phyloP scores from a whole-genome alignment of 2,113 vertebrate species.

The Cacatua alba region DNA sequence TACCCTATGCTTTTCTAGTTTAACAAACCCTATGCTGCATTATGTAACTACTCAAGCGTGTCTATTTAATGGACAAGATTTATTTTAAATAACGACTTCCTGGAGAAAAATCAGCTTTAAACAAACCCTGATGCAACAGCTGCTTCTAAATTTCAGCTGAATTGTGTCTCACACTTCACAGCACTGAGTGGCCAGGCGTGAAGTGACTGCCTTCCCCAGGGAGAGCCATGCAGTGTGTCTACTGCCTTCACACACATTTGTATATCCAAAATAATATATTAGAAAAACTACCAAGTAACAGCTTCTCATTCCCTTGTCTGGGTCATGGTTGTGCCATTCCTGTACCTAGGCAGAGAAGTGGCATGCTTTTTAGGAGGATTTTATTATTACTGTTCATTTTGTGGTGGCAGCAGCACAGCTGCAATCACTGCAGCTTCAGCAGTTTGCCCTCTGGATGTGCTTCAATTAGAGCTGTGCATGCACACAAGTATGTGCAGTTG shows the following conservation, averaged over 20 bases:
- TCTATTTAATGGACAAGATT: slow-evolving; percentile 18
- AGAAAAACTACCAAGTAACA: not conserved
- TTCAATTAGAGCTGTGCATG: not conserved
- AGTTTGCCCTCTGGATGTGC: not conserved
- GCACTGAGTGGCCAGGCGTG: accelerated
- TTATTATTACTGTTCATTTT: not conserved
- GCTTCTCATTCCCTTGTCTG: not conserved
- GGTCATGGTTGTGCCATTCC: not conserved
- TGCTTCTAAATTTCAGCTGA: not conserved
- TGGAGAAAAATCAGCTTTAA: not conserved
- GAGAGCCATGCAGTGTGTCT: not conserved
- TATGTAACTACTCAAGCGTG: not conserved
- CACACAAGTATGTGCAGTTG: not conserved
- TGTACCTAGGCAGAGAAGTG: not conserved
- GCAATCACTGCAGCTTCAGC: not conserved
- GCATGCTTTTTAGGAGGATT: not conserved
- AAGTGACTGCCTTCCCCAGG: not conserved
- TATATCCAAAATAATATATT: not conserved
- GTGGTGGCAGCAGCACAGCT: not conserved
- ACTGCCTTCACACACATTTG: not conserved
- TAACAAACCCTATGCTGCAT: not conserved
- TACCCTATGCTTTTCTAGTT: not conserved
- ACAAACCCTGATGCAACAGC: not conserved
- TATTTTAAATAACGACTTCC: slow-evolving; percentile 20
- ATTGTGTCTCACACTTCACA: not conserved